phyloP scores from a whole-genome alignment of 2,888 invertebrate genomes.

The Agonopterix heracliana region DNA sequence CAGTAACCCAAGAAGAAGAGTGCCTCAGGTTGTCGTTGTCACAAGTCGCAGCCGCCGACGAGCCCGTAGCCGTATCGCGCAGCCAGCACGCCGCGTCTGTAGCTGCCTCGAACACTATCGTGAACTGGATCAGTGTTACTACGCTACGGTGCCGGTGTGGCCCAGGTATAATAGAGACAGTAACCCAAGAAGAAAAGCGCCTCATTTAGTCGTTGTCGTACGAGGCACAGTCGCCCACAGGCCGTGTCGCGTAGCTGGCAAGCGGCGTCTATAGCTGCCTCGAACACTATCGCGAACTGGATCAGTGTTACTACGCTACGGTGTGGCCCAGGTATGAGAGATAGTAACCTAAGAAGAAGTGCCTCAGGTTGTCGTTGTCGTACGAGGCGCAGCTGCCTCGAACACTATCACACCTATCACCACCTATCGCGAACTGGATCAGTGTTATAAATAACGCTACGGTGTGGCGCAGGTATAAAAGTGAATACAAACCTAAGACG shows the following conservation, averaged over 20 bases:
- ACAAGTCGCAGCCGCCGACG: slow-evolving; percentile 90
- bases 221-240: slow-evolving; percentile 92
- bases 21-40: slow-evolving; percentile 88
- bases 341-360: slow-evolving; percentile 86
- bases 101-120: slow-evolving; percentile 94
- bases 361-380: slow-evolving; percentile 87
- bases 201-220: slow-evolving; percentile 88
- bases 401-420: slow-evolving; percentile 94
- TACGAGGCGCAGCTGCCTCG: slow-evolving; percentile 94
- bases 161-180: no score
- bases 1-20: no score
- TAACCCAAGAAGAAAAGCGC: no score
- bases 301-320: no score
- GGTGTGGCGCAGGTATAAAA: no score
- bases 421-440: slow-evolving; percentile 94
- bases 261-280: slow-evolving; percentile 93
- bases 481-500: slow-evolving; percentile 87
- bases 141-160: no score
- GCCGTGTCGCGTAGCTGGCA: slow-evolving; percentile 91
- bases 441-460: no score
- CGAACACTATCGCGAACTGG: slow-evolving; percentile 97
- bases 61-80: slow-evolving; percentile 90
- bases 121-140: no score
- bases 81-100: slow-evolving; percentile 94
- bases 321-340: no score